Evolutionary conservation across 64 coral and sea anemone species (phyloP), one percentile per base, ranked within the genome.

Genomic region (Montipora foliosa): DNA sequence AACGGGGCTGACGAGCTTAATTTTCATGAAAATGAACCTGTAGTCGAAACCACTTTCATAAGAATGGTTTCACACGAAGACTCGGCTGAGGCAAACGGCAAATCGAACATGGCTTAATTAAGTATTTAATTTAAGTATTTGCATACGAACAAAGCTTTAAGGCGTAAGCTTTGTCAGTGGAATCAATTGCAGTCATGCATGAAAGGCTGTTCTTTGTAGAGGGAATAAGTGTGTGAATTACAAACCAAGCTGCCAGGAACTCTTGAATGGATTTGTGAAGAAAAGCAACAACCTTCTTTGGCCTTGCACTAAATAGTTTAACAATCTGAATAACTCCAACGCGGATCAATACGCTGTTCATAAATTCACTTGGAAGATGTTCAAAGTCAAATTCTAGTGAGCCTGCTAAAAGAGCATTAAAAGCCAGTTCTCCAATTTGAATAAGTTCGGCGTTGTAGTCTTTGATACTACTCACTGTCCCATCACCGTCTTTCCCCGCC

Each of bases 201-300:
- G 25, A 25, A 25, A 25, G 25, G 25, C 25, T 25, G 25, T 25
- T 25, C 25, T 25, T 25, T 25, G 25, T 25, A 25, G 25, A 25
- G 25, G 25, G 25, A 25, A 25, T 25, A 25, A 25, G 25, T 25
- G 25, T 25, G 25, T 25, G 25, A 25, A 25, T 25, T 25, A 25
- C 25, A 25, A 25, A 25, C 25, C 45, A 48, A 44, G 92, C 92
- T 64, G 92, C 86, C 10, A 94, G 86, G 55, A 94, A 94, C 87
- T 94, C 92, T 80, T 94, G 87, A 4, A 94, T 17, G 2, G 77
- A 58, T 20, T 94, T 89, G 20, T 94, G 92, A 5, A 94, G 57
- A 21, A 94, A 94, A n/a, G 67, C 73, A 8, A 94, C 58, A 76
- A 94, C 58, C 50, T 89, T 72, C 5, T 67, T 85, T 76, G 37